Conservation (phyloP, 1,140 invertebrate species). For the Drosophila sulfurigaster region DNA sequence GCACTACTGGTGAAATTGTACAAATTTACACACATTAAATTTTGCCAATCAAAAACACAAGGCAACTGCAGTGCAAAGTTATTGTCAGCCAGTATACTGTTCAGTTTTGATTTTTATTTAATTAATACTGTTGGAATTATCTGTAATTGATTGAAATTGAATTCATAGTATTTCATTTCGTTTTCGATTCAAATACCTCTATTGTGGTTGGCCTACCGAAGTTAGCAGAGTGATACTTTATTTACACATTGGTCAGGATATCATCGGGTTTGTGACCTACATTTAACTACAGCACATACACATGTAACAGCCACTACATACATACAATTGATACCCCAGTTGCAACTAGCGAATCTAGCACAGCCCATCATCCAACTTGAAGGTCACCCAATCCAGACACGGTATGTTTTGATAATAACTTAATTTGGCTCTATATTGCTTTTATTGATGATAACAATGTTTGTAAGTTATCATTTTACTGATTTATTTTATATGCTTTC, state of each 20-base stretch:
- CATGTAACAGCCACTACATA: constrained; percentile 7
- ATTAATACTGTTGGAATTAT: background rate
- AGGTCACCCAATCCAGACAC: constrained; percentile 36
- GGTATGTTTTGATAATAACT: constrained; percentile 31
- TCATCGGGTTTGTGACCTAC: constrained; percentile 41
- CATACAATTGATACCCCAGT: constrained; percentile 36
- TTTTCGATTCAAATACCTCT: constrained; percentile 8
- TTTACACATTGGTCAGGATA: constrained; percentile 33
- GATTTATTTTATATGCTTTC: background rate
- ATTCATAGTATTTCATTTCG: background rate
- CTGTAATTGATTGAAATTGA: background rate
- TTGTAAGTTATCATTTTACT: background rate
- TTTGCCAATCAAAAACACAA: constrained; percentile 9
- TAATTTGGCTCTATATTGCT: background rate
- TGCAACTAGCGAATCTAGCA: constrained; percentile 38
- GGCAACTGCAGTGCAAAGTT: background rate
- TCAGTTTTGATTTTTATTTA: constrained; percentile 2
- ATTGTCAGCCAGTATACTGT: background rate
- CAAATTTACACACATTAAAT: constrained; percentile 20
- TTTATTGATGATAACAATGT: background rate
- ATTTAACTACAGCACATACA: constrained; percentile 17
- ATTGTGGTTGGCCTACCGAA: constrained; percentile 5
- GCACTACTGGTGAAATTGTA: background rate
- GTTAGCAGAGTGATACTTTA: constrained; percentile 7
- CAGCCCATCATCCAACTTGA: constrained; percentile 27